These are phyloP conservation scores for Cyprinus carpio DNA, from an alignment of 2,113 vertebrate species.

Conservation along the genomic window DNA sequence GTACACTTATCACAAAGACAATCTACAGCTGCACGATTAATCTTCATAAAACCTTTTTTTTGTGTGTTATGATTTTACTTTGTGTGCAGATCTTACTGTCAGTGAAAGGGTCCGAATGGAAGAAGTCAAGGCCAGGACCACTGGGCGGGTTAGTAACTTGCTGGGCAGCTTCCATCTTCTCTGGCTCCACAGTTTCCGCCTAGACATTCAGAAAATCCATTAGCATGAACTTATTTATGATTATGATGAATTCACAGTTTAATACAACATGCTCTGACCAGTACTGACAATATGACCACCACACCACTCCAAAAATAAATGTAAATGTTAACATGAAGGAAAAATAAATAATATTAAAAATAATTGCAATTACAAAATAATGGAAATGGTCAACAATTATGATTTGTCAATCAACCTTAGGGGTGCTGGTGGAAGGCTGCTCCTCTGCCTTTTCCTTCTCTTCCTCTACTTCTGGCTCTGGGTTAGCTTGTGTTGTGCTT, in stretches of 20 bases:
- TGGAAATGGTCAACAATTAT: background rate
- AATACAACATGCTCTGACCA: background rate
- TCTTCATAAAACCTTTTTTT: background rate
- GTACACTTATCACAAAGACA: background rate
- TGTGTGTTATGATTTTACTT: background rate
- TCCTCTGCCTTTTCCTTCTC: slow-evolving; percentile 58
- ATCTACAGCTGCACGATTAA: background rate
- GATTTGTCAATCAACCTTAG: slow-evolving; percentile 60
- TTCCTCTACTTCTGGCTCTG: slow-evolving; percentile 52
- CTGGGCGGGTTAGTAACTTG: slow-evolving; percentile 66
- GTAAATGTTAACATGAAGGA: background rate
- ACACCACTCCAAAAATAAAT: background rate
- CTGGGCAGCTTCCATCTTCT: slow-evolving; percentile 73
- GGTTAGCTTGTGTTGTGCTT: slow-evolving; percentile 47
- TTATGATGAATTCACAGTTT: background rate
- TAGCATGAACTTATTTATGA: background rate
- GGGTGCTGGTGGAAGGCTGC: slow-evolving; percentile 55
- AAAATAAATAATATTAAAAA: background rate
- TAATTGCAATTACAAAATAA: background rate
- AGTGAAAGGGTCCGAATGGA: slow-evolving; percentile 92
- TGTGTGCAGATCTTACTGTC: slow-evolving; percentile 81
- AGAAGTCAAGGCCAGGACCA: slow-evolving; percentile 83
- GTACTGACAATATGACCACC: background rate
- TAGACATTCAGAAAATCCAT: slow-evolving; percentile 54
- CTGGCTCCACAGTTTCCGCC: slow-evolving; percentile 83